These are phyloP conservation scores for Heteromormyrus szaboi DNA, from an alignment of 2,797 vertebrate species.

Conservation along the genomic window DNA sequence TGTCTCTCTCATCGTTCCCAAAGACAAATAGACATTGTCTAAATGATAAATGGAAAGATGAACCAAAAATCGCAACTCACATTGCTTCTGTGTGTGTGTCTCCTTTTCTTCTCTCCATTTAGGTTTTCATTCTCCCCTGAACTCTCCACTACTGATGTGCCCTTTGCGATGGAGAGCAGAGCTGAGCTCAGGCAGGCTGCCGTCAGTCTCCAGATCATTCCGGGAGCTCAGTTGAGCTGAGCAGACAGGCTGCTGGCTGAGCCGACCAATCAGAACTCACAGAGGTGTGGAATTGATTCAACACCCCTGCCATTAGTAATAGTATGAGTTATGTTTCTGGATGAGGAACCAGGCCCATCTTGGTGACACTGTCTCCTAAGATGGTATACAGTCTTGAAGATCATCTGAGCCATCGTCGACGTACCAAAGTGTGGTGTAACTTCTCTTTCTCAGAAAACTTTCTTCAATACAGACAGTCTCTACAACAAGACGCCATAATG, in stretches of 20 bases:
- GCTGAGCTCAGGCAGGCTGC: background rate
- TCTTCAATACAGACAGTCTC: background rate
- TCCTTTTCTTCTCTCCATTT: background rate
- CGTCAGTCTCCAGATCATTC: background rate
- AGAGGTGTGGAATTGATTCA: background rate
- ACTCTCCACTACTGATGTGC: background rate
- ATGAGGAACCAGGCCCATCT: no score
- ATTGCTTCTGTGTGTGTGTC: conserved; percentile 17
- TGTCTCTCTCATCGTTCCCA: background rate
- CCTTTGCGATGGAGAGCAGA: background rate
- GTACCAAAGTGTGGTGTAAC: background rate
- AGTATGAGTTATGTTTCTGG: background rate
- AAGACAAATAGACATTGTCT: conserved; percentile 12
- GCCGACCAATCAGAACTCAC: background rate
- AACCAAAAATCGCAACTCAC: conserved; percentile 19
- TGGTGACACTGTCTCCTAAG: background rate
- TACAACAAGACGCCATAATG: background rate
- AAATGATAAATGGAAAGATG: conserved; percentile 37
- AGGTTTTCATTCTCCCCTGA: background rate
- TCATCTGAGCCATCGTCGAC: background rate
- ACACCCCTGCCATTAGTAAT: background rate
- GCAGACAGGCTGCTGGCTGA: background rate
- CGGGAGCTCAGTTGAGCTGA: background rate
- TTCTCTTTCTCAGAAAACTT: background rate
- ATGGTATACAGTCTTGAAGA: background rate